These are phyloP conservation scores for Hedya salicella DNA, from an alignment of 2,888 invertebrate species.

Conservation along the genomic window DNA sequence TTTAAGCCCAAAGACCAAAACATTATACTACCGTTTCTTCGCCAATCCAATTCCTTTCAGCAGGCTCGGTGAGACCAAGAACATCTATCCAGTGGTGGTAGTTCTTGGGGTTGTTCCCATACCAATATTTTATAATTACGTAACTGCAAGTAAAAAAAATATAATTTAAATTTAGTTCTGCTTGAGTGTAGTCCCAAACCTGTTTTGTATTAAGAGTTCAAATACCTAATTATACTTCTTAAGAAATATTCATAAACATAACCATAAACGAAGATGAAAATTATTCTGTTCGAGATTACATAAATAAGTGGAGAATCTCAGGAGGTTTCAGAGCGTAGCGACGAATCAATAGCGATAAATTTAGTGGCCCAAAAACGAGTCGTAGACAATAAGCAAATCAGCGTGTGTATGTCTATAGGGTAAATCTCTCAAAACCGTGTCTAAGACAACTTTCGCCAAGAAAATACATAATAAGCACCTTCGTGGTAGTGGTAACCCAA, in stretches of 20 bases:
- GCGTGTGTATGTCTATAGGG: background rate
- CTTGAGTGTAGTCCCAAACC: no score
- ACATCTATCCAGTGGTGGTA: conserved; percentile 90
- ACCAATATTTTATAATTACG: conserved; percentile 92
- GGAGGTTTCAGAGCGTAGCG: no score
- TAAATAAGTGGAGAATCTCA: no score
- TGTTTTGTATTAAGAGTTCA: no score
- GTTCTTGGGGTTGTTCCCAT: conserved; percentile 89
- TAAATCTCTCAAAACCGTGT: background rate
- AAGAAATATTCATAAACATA: no score
- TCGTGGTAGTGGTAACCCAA: background rate
- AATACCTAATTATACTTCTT: no score
- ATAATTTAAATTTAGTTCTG: no score
- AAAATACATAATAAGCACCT: background rate
- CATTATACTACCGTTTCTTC: conserved; percentile 80
- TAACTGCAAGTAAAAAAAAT: conserved; percentile 78
- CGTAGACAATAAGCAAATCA: no score
- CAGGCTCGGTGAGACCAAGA: conserved; percentile 88
- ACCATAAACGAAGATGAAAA: no score
- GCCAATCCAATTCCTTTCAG: conserved; percentile 90
- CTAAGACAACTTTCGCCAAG: background rate
- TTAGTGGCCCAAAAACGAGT: no score
- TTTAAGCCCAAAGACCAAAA: background rate
- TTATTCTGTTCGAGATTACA: background rate
- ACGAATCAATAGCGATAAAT: no score